Base-by-base conservation (phyloP, 2,797 vertebrate species). In the Poeciliopsis turneri region DNA sequence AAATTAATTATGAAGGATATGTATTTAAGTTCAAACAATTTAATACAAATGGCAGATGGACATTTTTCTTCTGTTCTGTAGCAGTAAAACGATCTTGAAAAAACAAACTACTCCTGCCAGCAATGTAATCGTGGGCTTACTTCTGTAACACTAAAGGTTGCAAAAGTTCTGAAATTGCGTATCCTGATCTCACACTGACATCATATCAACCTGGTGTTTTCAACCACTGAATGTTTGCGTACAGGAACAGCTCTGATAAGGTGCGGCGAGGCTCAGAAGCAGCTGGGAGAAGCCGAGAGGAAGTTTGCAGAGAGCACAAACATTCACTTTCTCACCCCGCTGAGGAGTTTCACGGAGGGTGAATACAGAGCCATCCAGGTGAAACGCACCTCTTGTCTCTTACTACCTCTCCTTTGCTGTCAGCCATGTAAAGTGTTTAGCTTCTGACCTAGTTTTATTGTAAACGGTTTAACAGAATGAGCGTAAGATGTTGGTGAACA, bases 301-400 rank as follows among this genome's bases (percentile, higher is more conserved):
- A 97, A 98, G 86, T 95, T 99, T 59, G 95, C 97, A 92, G 97
- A 99, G 90, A 97, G 97, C 71, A 94, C 96, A 51, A 96, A 96
- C 84, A 97, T 98, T 93, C 98, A 98, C 94, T 99, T 99, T 90
- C 97, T 99, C 80, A 96, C 95, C 82, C 98, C 98, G 30, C 92
- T 99, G 85, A 96, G 95, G 91, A 97, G 96, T 89, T 99, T 98
- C 87, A 96, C 97, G 68, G 97, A 98, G 87, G 97, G 96, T 68
- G 97, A 99, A 91, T 98, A 97, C 88, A 97, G 94, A 95, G 96
- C 95, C 88, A 97, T 99, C 90, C 94, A 95, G 95, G 98, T 99
- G 89, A 82, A 76, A 1, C 41, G 4, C n/a, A 33, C 23, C 23
- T 45, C 8, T n/a, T 7, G n/a, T 47, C 30, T 18, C n/a, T 51